Percentiles rank a stretch among this genome's conserved stretches.
Conservation (phyloP, 2,888 invertebrate genomes). For the Orthosia gothica region DNA sequence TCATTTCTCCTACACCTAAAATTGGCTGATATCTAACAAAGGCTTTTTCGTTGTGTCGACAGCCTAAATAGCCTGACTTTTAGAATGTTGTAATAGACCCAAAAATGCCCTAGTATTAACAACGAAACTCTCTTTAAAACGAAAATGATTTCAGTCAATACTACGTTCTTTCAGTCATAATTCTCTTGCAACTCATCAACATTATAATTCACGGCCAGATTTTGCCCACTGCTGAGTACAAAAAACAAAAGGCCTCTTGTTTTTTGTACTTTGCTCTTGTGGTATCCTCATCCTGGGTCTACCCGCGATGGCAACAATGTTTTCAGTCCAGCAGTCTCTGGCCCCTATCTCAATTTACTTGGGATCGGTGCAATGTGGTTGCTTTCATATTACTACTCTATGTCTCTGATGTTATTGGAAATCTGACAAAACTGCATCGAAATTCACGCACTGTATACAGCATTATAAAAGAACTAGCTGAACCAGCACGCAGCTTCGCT, state of each 20-base stretch:
- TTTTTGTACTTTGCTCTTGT: no score
- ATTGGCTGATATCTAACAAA: constrained; percentile 59
- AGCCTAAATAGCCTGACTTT: not conserved
- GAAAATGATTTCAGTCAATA: not conserved
- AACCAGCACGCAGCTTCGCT: no score
- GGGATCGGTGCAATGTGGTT: not conserved
- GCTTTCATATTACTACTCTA: not conserved
- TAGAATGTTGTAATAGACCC: not conserved
- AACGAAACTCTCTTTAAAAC: not conserved
- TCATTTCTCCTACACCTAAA: constrained; percentile 68
- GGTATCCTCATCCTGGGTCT: no score
- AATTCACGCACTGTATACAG: no score
- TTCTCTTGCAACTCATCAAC: not conserved
- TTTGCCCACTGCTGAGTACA: no score
- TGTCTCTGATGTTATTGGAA: not conserved
- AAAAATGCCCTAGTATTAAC: not conserved
- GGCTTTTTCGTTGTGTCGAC: constrained; percentile 42
- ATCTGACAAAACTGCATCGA: not conserved
- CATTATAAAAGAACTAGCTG: no score
- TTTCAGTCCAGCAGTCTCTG: not conserved
- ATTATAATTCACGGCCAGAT: no score
- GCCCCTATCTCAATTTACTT: not conserved
- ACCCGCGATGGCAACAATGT: no score
- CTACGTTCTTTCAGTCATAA: not conserved
- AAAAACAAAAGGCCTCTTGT: no score